phyloP scores from a whole-genome alignment of 2,113 vertebrate genomes.

The Tylochromis polylepis region DNA sequence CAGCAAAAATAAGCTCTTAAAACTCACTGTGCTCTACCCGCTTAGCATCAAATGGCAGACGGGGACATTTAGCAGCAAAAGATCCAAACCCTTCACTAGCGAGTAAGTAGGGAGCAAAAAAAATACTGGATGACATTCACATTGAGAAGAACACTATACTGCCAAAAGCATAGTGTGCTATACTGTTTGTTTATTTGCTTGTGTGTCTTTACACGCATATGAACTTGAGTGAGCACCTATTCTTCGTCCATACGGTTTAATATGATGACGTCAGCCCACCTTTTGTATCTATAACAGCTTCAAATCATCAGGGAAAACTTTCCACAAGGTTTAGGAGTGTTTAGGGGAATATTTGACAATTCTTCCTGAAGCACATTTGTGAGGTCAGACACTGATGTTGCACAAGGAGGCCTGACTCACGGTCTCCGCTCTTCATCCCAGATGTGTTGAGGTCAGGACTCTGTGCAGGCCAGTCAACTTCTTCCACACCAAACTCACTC shows the following conservation, averaged over 20 bases:
- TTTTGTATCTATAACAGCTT: background rate
- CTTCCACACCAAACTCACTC: background rate
- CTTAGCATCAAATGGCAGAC: background rate
- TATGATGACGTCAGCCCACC: background rate
- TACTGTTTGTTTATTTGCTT: too few relatives aligned
- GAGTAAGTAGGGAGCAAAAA: background rate
- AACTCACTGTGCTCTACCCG: background rate
- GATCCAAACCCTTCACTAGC: background rate
- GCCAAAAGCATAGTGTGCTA: too few relatives aligned
- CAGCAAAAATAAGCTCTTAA: background rate
- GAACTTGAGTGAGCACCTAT: accelerated
- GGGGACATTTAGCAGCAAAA: background rate
- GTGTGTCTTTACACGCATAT: background rate
- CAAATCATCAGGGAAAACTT: background rate
- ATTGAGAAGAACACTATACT: background rate
- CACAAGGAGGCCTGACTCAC: too few relatives aligned
- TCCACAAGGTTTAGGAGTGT: background rate
- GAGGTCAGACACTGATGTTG: too few relatives aligned
- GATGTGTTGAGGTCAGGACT: background rate
- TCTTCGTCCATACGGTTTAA: background rate
- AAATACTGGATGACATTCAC: accelerated
- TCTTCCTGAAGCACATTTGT: too few relatives aligned
- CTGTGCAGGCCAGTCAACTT: background rate
- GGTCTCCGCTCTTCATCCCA: background rate
- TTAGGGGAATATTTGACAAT: background rate